A percentile compares a stretch with the other conserved stretches of the same genome.
Evolutionary conservation across 2,888 invertebrate species (phyloP).

Genomic region (Meteorus colon): DNA sequence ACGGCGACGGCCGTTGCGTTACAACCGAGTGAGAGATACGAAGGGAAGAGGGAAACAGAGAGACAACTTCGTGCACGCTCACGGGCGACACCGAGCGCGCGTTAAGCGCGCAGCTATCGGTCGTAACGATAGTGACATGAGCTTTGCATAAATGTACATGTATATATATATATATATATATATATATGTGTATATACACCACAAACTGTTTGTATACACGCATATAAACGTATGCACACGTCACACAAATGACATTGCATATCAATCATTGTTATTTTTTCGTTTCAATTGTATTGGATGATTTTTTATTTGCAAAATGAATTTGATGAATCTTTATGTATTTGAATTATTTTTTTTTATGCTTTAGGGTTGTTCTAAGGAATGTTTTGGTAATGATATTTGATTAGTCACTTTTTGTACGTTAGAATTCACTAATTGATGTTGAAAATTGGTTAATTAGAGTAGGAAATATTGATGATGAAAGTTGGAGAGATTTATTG

Average conservation of each 20-base stretch:
- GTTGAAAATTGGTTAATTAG: no score
- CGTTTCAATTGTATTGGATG: not conserved
- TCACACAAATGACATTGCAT: not conserved
- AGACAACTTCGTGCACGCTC: not conserved
- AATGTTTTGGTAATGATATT: no score
- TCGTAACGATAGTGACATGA: not conserved
- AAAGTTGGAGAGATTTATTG: no score
- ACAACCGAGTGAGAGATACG: not conserved
- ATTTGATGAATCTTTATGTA: no score
- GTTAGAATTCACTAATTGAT: no score
- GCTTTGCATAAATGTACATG: not conserved
- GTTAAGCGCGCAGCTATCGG: constrained; percentile 1
- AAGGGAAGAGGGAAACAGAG: not conserved
- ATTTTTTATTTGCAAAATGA: no score
- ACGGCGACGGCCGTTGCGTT: not conserved
- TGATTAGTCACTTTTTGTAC: no score
- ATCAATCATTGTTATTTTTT: not conserved
- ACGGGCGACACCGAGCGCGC: not conserved
- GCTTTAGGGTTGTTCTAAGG: no score
- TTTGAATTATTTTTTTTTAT: no score
- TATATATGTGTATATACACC: not conserved
- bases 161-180: not conserved
- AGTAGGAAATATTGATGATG: no score
- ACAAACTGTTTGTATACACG: constrained; percentile 6
- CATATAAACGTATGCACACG: not conserved